A percentile compares a stretch with the other conserved stretches of the same genome.
Evolutionary conservation across 2,888 invertebrate species (phyloP).

Genomic region (Eurois occulta): DNA sequence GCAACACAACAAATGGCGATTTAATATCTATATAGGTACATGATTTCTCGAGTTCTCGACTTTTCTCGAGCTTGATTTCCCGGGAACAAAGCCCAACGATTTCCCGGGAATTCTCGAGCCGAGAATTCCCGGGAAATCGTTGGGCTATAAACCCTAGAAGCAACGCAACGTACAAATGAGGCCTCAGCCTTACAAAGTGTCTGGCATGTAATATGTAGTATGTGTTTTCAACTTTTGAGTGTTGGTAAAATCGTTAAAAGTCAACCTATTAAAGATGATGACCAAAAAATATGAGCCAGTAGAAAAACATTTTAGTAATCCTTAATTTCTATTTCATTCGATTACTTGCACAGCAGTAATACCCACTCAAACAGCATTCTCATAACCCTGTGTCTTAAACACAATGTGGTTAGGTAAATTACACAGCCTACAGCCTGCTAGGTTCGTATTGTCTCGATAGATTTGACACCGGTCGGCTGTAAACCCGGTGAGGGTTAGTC

Average conservation of each 20-base stretch:
- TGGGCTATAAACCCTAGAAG: too few species aligned
- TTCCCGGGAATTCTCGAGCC: too few species aligned
- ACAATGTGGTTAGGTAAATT: background rate
- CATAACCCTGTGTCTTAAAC: background rate
- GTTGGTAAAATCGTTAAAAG: background rate
- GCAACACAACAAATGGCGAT: too few species aligned
- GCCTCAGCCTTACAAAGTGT: too few species aligned
- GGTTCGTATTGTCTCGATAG: conserved; percentile 16
- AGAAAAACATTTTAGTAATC: background rate
- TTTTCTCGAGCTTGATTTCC: too few species aligned
- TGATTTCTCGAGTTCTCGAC: too few species aligned
- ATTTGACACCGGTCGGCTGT: conserved; percentile 24
- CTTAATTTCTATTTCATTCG: too few species aligned
- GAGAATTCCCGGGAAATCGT: too few species aligned
- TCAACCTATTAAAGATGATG: background rate
- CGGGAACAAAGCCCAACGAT: too few species aligned
- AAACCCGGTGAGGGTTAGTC: conserved; percentile 32
- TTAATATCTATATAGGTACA: too few species aligned
- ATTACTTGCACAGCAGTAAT: background rate
- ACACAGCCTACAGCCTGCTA: conserved; percentile 16
- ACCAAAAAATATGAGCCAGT: background rate
- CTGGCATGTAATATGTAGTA: background rate
- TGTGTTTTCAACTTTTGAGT: too few species aligned
- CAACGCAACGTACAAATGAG: too few species aligned
- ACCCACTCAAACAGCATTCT: background rate